Conservation (phyloP, 2,888 invertebrate genomes). For the Argyresthia goedartella region DNA sequence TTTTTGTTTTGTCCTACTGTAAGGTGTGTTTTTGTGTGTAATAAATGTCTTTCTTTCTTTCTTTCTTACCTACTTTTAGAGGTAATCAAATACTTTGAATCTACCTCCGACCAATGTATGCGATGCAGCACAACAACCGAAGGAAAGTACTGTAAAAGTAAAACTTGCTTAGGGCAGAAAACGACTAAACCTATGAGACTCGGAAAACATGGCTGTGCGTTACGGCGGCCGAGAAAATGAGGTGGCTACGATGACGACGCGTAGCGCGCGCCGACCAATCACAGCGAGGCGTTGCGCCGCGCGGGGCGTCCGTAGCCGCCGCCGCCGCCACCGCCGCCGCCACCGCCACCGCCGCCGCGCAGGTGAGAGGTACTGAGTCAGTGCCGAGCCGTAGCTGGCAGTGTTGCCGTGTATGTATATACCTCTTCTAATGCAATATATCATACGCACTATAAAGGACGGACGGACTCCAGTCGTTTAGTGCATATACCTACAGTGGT, state of each 20-base stretch:
- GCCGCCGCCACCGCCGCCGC: constrained; percentile 11
- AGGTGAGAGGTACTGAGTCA: not conserved
- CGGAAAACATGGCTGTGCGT: not conserved
- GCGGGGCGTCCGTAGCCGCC: constrained; percentile 6
- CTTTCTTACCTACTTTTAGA: too few species aligned
- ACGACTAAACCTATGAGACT: too few species aligned
- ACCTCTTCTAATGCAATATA: not conserved
- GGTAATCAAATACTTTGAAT: too few species aligned
- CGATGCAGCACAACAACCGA: too few species aligned
- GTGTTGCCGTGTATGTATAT: too few species aligned
- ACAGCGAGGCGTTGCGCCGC: not conserved
- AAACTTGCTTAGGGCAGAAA: too few species aligned
- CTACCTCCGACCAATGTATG: too few species aligned
- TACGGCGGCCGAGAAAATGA: constrained; percentile 5
- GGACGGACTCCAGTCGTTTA: not conserved
- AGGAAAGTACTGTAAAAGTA: too few species aligned
- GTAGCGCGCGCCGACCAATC: not conserved
- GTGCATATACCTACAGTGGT: too few species aligned
- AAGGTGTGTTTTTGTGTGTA: too few species aligned
- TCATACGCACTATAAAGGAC: not conserved
- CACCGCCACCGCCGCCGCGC: not conserved
- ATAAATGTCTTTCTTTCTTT: too few species aligned
- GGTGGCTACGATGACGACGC: constrained; percentile 5
- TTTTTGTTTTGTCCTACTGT: too few species aligned
- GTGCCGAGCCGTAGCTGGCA: not conserved